Evolutionary conservation across 2,888 invertebrate species (phyloP).

Genomic region (Tetranychus piercei): DNA sequence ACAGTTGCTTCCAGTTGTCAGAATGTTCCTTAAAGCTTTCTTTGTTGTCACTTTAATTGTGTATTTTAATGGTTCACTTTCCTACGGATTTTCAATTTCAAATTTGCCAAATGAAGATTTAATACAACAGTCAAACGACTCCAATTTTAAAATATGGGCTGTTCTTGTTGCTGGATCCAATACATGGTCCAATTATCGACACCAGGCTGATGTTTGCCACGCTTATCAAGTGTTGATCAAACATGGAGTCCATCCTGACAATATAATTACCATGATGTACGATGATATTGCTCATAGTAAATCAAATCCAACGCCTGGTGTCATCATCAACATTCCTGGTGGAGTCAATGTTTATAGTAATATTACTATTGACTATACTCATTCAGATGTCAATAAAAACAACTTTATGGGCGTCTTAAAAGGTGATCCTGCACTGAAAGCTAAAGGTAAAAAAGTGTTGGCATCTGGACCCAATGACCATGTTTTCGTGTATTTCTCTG

Average conservation of each 20-base stretch:
- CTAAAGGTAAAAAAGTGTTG: constrained; percentile 13
- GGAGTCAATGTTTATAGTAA: constrained; percentile 42
- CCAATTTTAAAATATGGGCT: constrained; percentile 35
- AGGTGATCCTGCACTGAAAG: constrained; percentile 35
- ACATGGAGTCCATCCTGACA: constrained; percentile 40
- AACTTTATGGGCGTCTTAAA: constrained; percentile 41
- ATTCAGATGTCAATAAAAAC: constrained; percentile 37
- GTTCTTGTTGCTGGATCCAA: constrained; percentile 40
- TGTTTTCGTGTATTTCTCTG: constrained; percentile 44
- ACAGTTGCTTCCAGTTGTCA: too few relatives aligned
- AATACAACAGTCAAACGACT: too few relatives aligned
- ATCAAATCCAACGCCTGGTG: constrained; percentile 40
- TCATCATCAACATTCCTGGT: constrained; percentile 40
- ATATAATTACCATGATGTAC: constrained; percentile 44
- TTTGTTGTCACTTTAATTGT: too few relatives aligned
- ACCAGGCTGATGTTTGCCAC: constrained; percentile 44
- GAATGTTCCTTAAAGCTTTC: too few relatives aligned
- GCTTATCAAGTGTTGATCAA: constrained; percentile 42
- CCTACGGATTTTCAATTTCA: too few relatives aligned
- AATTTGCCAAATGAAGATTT: too few relatives aligned
- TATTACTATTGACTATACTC: constrained; percentile 41
- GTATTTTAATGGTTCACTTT: too few relatives aligned
- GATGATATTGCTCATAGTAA: constrained; percentile 42
- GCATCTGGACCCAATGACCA: constrained; percentile 39
- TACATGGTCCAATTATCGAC: constrained; percentile 42